Conservation (phyloP, 2,888 invertebrate genomes). For the Mantis religiosa region DNA sequence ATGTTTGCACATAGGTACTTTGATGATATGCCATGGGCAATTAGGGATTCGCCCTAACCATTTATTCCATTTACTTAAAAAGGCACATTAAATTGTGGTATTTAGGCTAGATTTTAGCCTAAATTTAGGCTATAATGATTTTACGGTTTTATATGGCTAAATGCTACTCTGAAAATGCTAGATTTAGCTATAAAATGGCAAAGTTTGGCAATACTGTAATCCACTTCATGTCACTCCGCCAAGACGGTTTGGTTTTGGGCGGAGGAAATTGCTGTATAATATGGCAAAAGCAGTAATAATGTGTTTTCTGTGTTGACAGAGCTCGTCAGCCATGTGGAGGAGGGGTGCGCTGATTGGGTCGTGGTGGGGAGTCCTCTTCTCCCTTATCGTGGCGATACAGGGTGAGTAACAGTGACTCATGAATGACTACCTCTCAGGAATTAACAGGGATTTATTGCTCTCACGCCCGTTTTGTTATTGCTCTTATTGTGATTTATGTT, state of each 20-base stretch:
- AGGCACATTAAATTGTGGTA: too few species aligned
- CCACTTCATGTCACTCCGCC: background rate
- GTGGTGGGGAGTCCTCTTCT: slow-evolving; percentile 13
- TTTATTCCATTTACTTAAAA: too few species aligned
- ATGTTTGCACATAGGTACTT: too few species aligned
- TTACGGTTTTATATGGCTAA: too few species aligned
- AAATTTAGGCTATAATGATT: too few species aligned
- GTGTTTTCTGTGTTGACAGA: slow-evolving; percentile 8
- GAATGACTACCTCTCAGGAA: background rate
- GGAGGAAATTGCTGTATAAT: background rate
- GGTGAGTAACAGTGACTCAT: background rate
- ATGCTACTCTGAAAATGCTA: too few species aligned
- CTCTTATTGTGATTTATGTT: background rate
- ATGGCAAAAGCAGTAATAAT: background rate
- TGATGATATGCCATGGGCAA: too few species aligned
- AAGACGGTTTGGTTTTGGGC: background rate
- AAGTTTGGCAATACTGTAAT: too few species aligned
- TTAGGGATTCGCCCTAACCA: too few species aligned
- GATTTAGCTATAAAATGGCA: too few species aligned
- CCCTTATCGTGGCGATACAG: slow-evolving; percentile 1
- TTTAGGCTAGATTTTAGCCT: too few species aligned
- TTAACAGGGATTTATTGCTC: background rate
- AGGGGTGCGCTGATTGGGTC: slow-evolving; percentile 9
- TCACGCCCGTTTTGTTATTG: background rate
- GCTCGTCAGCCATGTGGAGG: background rate